Evolutionary conservation across 1,140 invertebrate genomes (phyloP), one percentile per base, ranked within the genome.

Genomic region (Temnothorax curvispinosus): DNA sequence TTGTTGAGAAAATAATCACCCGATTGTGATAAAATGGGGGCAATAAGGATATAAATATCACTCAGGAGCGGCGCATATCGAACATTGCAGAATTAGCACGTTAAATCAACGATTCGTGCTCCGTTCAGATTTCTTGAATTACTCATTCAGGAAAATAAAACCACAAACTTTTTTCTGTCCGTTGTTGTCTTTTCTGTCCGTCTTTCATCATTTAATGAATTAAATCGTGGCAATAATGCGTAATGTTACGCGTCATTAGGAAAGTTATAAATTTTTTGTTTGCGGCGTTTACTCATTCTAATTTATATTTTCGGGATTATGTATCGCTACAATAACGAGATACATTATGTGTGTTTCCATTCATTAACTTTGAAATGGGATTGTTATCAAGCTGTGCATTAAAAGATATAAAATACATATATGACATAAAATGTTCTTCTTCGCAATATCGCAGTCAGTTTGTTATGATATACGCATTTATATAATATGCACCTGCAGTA

Each of bases 41-140:
- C 67, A 82, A 82, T 82, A 27, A 82, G 27, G 52, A 47, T 71
- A 82, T 72, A 72, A 72, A 82, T 72, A 82, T 60, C 38, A 32
- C 52, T 58, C 44, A 52, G 7, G 27, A 41, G 52, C 21, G 35
- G 21, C 44, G 11, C 38, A n/a, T 82, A 82, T 82, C 8, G 78
- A 18, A 72, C 13, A 15, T 72, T 35, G 38, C 78, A 72, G 27
- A 82, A 72, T 72, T 58, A 82, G 78, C 21, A 58, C 21, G n/a
- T 72, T 82, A 60, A 82, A 71, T 82, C 67, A 41, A 27, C 52
- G 15, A 81, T 69, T 81, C 35, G 15, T 41, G 41, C 15, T 81
- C 5, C 47, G 62, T 67, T 80, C 35, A 41, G 15, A 69, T 69
- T 71, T 71, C 15, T 50, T 15, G 35, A 56, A 44, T 35, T 71